Evolutionary conservation across 1,140 invertebrate genomes (phyloP).

Genomic region (Lamellibrachia luymesi): DNA sequence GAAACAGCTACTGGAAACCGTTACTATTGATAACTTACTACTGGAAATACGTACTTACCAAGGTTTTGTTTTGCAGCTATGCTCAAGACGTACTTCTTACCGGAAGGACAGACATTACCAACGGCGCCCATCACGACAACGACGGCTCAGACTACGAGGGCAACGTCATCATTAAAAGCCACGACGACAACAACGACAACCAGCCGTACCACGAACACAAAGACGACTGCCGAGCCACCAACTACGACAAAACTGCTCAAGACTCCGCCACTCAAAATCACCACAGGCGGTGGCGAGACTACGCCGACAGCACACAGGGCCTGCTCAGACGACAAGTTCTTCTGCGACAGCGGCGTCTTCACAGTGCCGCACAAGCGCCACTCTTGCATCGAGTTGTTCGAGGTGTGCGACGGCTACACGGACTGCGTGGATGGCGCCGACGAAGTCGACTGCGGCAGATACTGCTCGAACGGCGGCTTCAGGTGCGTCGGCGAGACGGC

Average conservation of each 20-base stretch:
- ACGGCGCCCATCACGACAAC: not conserved
- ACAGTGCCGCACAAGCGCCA: not conserved
- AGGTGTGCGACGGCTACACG: conserved; percentile 18
- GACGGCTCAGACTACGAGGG: not conserved
- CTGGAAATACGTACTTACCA: not conserved
- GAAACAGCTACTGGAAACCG: not conserved
- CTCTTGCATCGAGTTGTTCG: conserved; percentile 8
- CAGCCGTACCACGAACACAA: not conserved
- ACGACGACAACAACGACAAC: not conserved
- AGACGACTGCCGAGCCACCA: not conserved
- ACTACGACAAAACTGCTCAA: not conserved
- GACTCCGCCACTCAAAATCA: not conserved
- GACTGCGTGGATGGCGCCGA: conserved; percentile 12
- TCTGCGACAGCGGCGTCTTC: not conserved
- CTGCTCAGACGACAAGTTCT: not conserved
- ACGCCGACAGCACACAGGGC: not conserved
- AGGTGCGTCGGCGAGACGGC: conserved; percentile 14
- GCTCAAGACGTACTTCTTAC: not conserved
- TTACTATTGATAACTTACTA: not conserved
- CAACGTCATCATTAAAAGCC: not conserved
- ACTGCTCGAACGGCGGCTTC: conserved; percentile 20
- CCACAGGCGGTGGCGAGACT: not conserved
- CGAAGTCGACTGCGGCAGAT: conserved; percentile 15
- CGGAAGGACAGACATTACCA: conserved; percentile 7
- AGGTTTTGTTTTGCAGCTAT: not conserved